Evolutionary conservation across 2,888 invertebrate species (phyloP).

Genomic region (Lutraria lutraria): DNA sequence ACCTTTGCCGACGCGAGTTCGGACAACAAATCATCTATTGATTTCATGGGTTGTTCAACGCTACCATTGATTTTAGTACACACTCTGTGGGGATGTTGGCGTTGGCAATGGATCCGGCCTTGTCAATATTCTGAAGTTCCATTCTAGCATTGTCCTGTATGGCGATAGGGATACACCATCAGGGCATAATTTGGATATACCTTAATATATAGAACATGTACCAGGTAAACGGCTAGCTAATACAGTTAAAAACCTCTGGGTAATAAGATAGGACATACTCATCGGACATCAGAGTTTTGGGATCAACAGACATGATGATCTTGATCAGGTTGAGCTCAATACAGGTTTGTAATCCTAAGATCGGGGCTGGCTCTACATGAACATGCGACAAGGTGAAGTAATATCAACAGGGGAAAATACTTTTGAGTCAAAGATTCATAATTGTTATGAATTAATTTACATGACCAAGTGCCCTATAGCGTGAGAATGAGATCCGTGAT

Average conservation of each 20-base stretch:
- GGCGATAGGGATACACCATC: slow-evolving; percentile 45
- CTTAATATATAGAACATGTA: not conserved
- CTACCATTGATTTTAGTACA: slow-evolving; percentile 54
- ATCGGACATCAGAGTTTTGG: not conserved
- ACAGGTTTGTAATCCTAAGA: not conserved
- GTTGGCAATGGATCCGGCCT: slow-evolving; percentile 19
- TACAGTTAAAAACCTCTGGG: not conserved
- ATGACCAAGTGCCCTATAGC: too few relatives aligned
- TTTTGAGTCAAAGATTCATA: too few relatives aligned
- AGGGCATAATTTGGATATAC: slow-evolving; percentile 34
- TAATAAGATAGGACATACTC: not conserved
- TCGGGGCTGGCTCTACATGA: too few relatives aligned
- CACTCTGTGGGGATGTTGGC: slow-evolving; percentile 27
- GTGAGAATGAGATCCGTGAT: too few relatives aligned
- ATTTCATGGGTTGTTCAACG: slow-evolving; percentile 56
- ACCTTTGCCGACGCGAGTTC: slow-evolving; percentile 48
- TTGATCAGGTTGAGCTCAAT: not conserved
- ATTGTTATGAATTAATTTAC: too few relatives aligned
- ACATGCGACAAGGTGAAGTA: too few relatives aligned
- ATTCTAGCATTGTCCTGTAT: slow-evolving; percentile 30
- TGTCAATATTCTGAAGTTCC: slow-evolving; percentile 33
- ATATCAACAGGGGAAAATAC: too few relatives aligned
- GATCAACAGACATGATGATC: not conserved
- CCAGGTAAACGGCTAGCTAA: not conserved
- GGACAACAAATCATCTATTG: slow-evolving; percentile 52